Evolutionary conservation across 2,888 invertebrate species (phyloP), one percentile per base, ranked within the genome.

Genomic region (Thecocarcelia acutangulata): DNA sequence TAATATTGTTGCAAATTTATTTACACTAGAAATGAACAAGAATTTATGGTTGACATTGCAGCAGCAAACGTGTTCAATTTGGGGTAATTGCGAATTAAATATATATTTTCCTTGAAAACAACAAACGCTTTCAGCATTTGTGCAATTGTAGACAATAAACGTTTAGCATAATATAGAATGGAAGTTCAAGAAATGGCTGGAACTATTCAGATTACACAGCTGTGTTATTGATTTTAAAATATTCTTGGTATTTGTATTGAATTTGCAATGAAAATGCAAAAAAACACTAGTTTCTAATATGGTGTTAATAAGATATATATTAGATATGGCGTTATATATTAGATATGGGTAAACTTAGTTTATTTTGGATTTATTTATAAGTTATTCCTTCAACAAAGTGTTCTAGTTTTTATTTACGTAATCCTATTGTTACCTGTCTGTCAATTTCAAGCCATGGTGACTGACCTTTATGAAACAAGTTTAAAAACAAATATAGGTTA

Each of bases 31-130:
- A 69, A 28, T 59, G 52, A 52, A 40, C 19, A 58, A 63, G 56
- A 68, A 74, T 74, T 81, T 74, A 63, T 42, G 42, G 69, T 81
- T 81, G 73, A 66, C 68, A 69, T 61, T 61, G 33, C 48, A 68
- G 11, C 44, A 17, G 24, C 17, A 58, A 64, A 61, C 68, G 54
- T 79, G 68, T 68, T 73, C 63, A 66, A 68, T 68, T 59, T 61
- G 63, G 48, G 68, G 54, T 63, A 74, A 74, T 63, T 54, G 54
- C 48, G 69, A 48, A 63, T 74, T 80, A 74, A 69, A 56, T 68
- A 33, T 68, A 33, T 33, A 58, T 52, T 73, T 79, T 46, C 33
- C 24, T 66, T 68, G 40, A 50, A 15, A 52, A 52, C n/a, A 15
- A 15, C 61, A 63, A 42, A 42, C 42, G 24, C 28, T 12, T 40